Percentiles rank a stretch among this genome's conserved stretches.
Evolutionary conservation across 1,140 invertebrate genomes (phyloP).

Genomic region (Mercenaria mercenaria): DNA sequence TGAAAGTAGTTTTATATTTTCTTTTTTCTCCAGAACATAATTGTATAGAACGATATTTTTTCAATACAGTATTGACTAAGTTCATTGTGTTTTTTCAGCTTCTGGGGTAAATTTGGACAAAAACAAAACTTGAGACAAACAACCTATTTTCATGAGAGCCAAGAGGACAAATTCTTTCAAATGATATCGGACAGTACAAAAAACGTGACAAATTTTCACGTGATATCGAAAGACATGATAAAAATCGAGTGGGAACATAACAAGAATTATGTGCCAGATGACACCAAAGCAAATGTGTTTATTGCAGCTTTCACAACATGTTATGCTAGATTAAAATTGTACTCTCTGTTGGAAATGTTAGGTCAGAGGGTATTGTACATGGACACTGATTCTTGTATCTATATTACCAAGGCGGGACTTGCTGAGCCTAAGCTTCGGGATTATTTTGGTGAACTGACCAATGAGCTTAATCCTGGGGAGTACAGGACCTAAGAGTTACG

Average conservation of each 20-base stretch:
- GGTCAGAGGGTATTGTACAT: slow-evolving; percentile 81
- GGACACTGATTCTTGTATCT: slow-evolving; percentile 85
- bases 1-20: no score
- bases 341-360: slow-evolving; percentile 81
- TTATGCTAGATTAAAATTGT: slow-evolving; percentile 85
- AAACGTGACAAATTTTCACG: background rate
- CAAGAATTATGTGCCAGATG: slow-evolving; percentile 12
- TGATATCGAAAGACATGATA: slow-evolving; percentile 8
- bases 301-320: slow-evolving; percentile 84
- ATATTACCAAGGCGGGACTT: slow-evolving; percentile 62
- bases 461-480: slow-evolving; percentile 8
- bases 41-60: no score
- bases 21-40: no score
- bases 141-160: no score
- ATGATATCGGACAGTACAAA: no score
- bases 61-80: no score
- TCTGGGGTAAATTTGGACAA: no score
- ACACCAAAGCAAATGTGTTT: slow-evolving; percentile 80
- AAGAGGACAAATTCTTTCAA: no score
- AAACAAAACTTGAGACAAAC: no score
- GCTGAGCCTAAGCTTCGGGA: background rate
- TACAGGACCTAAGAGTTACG: slow-evolving; percentile 20
- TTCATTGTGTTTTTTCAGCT: no score
- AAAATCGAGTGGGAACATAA: slow-evolving; percentile 20
- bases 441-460: slow-evolving; percentile 34